Evolutionary conservation across 2,113 vertebrate species (phyloP).

Genomic region (Cinclus mexicanus): DNA sequence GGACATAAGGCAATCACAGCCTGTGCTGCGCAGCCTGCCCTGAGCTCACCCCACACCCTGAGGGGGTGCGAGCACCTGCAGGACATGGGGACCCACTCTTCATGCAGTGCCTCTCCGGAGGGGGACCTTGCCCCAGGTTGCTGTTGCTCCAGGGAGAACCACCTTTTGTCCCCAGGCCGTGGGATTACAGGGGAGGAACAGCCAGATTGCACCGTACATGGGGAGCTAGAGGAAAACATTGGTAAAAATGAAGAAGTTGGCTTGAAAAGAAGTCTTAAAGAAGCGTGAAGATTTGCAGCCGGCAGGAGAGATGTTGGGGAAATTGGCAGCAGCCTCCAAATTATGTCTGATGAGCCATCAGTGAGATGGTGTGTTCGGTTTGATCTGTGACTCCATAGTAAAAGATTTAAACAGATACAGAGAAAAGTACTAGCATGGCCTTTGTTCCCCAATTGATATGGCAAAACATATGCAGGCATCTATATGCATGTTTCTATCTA

Average conservation of each 20-base stretch:
- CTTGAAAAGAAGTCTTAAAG: background rate
- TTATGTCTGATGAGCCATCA: background rate
- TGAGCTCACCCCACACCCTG: background rate
- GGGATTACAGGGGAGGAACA: background rate
- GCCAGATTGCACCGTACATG: rapidly evolving
- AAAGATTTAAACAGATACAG: background rate
- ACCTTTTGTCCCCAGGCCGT: background rate
- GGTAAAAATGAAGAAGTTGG: background rate
- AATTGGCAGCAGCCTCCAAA: background rate
- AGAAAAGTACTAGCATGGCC: background rate
- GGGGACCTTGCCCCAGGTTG: rapidly evolving
- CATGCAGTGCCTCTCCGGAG: background rate
- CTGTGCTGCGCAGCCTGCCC: background rate
- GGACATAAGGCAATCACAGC: background rate
- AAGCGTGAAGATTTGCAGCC: background rate
- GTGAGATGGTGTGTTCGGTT: background rate
- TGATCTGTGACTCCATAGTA: background rate
- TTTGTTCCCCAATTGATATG: background rate
- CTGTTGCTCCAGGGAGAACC: background rate
- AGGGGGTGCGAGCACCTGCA: background rate
- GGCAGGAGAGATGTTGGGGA: background rate
- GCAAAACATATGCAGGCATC: rapidly evolving
- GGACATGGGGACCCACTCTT: rapidly evolving
- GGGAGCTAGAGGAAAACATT: background rate
- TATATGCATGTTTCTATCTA: background rate